Conservation (phyloP, 2,797 vertebrate genomes). For the Delichon dasypus region DNA sequence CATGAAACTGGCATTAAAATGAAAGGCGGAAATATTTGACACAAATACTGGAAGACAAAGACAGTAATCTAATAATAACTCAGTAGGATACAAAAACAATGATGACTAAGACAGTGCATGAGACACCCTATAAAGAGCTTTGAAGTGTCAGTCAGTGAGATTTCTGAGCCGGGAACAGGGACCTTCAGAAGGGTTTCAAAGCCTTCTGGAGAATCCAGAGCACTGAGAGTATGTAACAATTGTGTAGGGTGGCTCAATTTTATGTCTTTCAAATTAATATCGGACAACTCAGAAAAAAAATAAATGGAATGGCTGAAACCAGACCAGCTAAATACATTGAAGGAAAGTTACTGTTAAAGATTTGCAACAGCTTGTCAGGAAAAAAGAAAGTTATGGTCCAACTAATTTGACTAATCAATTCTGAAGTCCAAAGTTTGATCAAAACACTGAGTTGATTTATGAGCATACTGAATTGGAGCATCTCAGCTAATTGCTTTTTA, state of each 20-base stretch:
- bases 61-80: not conserved
- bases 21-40: not conserved
- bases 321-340: fast-evolving
- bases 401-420: not conserved
- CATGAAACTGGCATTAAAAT: not conserved
- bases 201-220: not conserved
- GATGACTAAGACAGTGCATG: not conserved
- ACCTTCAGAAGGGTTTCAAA: not conserved
- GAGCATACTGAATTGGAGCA: not conserved
- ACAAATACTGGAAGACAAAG: not conserved
- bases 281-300: not conserved
- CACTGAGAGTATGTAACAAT: not conserved
- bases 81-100: not conserved
- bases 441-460: not conserved
- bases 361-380: not conserved
- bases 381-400: not conserved
- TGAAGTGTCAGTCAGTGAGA: not conserved
- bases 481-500: not conserved
- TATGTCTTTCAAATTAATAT: not conserved
- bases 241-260: not conserved
- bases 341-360: not conserved
- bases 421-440: not conserved
- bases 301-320: not conserved
- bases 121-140: not conserved
- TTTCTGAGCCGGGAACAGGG: not conserved